These are phyloP conservation scores for Hemistola chrysoprasaria DNA, from an alignment of 2,888 invertebrate genomes.

Conservation along the genomic window DNA sequence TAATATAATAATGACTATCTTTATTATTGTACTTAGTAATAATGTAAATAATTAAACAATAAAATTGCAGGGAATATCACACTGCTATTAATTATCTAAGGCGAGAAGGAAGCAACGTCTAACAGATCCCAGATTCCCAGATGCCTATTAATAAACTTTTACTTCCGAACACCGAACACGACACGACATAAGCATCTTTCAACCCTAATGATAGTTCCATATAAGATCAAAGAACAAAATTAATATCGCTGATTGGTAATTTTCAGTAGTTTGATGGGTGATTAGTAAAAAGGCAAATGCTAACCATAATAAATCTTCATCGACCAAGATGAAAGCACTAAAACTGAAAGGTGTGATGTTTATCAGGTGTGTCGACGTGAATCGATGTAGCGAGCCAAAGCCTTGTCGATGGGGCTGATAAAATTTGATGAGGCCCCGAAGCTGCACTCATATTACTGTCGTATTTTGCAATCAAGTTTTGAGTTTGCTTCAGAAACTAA, in stretches of 20 bases:
- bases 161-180: no score
- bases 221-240: slow-evolving; percentile 19
- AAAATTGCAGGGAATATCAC: no score
- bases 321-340: no score
- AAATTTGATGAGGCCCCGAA: slow-evolving; percentile 63
- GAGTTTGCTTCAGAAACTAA: slow-evolving; percentile 28
- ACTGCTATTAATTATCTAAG: no score
- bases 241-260: slow-evolving; percentile 18
- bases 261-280: slow-evolving; percentile 17
- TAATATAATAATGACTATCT: no score
- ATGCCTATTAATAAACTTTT: no score
- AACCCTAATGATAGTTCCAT: slow-evolving; percentile 9
- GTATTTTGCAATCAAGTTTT: slow-evolving; percentile 43
- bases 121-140: no score
- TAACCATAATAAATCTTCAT: no score
- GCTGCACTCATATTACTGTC: slow-evolving; percentile 57
- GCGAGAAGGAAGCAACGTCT: no score
- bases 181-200: neutral
- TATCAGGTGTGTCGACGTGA: slow-evolving; percentile 44
- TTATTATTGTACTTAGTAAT: no score
- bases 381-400: slow-evolving; percentile 61
- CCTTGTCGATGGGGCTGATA: slow-evolving; percentile 68
- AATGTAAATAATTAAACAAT: no score
- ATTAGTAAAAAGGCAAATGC: slow-evolving; percentile 4
- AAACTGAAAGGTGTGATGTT: slow-evolving; percentile 33